Percentiles rank a stretch among this genome's conserved stretches.
Conservation (phyloP, 2,888 invertebrate species). For the Netelia fuscicornis region DNA sequence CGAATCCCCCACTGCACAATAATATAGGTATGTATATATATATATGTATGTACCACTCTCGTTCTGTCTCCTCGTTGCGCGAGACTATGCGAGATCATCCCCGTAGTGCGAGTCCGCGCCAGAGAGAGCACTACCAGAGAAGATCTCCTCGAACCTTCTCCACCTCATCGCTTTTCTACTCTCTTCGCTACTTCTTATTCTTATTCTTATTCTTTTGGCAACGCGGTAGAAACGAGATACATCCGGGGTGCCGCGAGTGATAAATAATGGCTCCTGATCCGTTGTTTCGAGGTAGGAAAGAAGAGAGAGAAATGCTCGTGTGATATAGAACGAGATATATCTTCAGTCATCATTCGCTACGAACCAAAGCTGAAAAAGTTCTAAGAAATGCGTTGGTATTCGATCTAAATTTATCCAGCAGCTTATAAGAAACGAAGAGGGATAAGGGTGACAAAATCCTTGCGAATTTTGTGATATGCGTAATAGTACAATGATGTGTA, state of each 20-base stretch:
- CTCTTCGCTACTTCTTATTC: slow-evolving; percentile 32
- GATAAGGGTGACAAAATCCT: not conserved
- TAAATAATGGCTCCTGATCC: slow-evolving; percentile 74
- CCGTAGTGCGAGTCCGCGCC: slow-evolving; percentile 21
- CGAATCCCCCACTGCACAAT: slow-evolving; percentile 39
- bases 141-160: slow-evolving; percentile 34
- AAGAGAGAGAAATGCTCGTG: slow-evolving; percentile 14
- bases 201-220: slow-evolving; percentile 46
- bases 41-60: slow-evolving; percentile 13
- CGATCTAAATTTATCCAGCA: not conserved
- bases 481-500: not conserved
- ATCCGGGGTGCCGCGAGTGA: slow-evolving; percentile 61
- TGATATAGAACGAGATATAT: slow-evolving; percentile 16
- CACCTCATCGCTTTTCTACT: slow-evolving; percentile 49
- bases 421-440: not conserved
- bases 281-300: slow-evolving; percentile 68
- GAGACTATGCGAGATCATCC: slow-evolving; percentile 48
- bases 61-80: slow-evolving; percentile 29
- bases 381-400: not conserved
- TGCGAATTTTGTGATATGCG: not conserved
- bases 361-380: slow-evolving; percentile 33
- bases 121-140: slow-evolving; percentile 26
- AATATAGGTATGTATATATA: not conserved
- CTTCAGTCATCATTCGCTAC: slow-evolving; percentile 28
- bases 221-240: slow-evolving; percentile 5